These are phyloP conservation scores for Micrasema minimum DNA, from an alignment of 1,140 invertebrate genomes.

Conservation along the genomic window DNA sequence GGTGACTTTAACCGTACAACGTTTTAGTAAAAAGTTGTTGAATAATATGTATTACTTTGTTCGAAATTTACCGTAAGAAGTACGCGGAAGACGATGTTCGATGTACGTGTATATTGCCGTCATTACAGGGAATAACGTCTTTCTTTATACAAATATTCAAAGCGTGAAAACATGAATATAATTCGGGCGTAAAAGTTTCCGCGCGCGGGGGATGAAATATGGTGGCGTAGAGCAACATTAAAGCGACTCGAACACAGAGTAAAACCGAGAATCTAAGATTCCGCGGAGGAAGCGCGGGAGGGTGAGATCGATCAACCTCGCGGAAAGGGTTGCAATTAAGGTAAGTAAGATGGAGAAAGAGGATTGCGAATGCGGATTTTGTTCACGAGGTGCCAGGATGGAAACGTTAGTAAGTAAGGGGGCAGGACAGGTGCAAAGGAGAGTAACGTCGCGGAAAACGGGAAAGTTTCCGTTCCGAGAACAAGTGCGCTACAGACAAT, in stretches of 20 bases:
- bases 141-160: slow-evolving; percentile 44
- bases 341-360: too few species aligned
- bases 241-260: not conserved
- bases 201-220: slow-evolving; percentile 32
- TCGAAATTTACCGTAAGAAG: too few species aligned
- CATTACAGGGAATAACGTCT: slow-evolving; percentile 37
- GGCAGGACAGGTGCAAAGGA: slow-evolving; percentile 16
- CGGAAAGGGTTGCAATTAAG: not conserved
- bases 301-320: not conserved
- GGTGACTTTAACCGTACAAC: too few species aligned
- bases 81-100: too few species aligned
- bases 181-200: slow-evolving; percentile 36
- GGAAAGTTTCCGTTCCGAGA: slow-evolving; percentile 26
- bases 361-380: too few species aligned
- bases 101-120: slow-evolving; percentile 4
- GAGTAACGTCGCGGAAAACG: not conserved
- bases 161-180: slow-evolving; percentile 46
- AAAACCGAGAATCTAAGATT: not conserved
- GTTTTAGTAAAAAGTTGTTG: too few species aligned
- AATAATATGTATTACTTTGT: too few species aligned
- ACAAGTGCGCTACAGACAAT: slow-evolving; percentile 22
- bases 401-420: not conserved
- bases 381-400: slow-evolving; percentile 1
- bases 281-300: not conserved
- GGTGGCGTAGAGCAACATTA: slow-evolving; percentile 22